Evolutionary conservation across 2,113 vertebrate species (phyloP).

Genomic region (Cyphomyrus discorhynchus): DNA sequence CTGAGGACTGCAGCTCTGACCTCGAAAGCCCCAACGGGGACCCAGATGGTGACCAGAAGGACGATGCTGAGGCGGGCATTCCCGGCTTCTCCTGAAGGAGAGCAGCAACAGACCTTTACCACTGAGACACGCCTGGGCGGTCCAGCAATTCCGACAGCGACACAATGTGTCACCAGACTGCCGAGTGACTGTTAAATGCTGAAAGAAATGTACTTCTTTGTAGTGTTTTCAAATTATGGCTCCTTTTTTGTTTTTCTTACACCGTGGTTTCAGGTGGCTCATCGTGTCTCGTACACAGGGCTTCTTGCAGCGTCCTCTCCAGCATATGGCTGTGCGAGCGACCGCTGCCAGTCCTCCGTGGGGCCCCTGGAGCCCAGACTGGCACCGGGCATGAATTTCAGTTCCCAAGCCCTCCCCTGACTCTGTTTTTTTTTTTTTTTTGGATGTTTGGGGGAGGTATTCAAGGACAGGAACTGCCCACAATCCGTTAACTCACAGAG

Average conservation of each 20-base stretch:
- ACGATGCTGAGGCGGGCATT: constrained; percentile 19
- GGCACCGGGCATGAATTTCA: background rate
- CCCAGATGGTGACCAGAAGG: constrained; percentile 66
- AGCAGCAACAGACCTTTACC: background rate
- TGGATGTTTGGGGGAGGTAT: background rate
- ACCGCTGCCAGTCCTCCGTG: background rate
- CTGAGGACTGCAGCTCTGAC: constrained; percentile 71
- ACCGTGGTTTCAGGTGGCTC: background rate
- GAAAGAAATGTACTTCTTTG: background rate
- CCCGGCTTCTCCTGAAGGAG: constrained; percentile 46
- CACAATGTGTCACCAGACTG: constrained; percentile 22
- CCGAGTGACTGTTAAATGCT: background rate
- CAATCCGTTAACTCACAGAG: background rate
- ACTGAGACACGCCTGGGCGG: background rate
- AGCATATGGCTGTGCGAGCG: background rate
- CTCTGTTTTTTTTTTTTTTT: background rate
- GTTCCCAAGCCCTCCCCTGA: background rate
- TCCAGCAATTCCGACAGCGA: constrained; percentile 12
- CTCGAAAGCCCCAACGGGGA: constrained; percentile 69
- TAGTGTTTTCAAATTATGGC: background rate
- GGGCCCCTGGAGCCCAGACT: background rate
- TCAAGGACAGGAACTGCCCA: background rate
- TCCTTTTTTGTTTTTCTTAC: background rate
- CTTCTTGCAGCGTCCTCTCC: background rate
- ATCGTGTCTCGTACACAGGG: background rate